These are phyloP conservation scores for Carassius auratus DNA, from an alignment of 2,113 vertebrate genomes.

Conservation along the genomic window DNA sequence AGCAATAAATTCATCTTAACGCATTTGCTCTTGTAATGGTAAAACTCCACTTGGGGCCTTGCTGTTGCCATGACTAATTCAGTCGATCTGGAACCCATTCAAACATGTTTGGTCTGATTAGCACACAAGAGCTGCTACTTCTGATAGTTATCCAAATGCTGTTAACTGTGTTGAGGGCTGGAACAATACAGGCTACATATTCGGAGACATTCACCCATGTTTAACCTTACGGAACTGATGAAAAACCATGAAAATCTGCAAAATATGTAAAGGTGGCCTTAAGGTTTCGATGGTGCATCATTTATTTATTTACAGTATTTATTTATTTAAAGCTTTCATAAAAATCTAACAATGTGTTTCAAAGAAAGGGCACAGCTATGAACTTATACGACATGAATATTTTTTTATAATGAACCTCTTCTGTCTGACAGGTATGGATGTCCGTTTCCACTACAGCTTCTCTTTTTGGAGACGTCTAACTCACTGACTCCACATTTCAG, in stretches of 20 bases:
- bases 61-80: constrained; percentile 44
- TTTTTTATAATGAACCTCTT: no score
- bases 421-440: no score
- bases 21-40: constrained; percentile 26
- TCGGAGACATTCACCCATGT: not conserved
- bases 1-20: constrained; percentile 36
- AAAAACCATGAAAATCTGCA: not conserved
- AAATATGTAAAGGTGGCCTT: not conserved
- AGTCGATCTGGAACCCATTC: constrained; percentile 37
- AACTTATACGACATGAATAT: no score
- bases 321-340: no score
- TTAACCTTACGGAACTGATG: not conserved
- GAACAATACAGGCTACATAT: not conserved
- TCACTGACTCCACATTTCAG: constrained; percentile 18
- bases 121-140: constrained; percentile 26
- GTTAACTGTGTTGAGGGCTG: not conserved
- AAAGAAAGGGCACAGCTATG: no score
- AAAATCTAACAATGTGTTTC: no score
- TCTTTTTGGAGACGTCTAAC: not conserved
- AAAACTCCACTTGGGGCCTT: constrained; percentile 35
- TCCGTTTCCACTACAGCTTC: not conserved
- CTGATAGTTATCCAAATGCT: constrained; percentile 37
- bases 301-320: no score
- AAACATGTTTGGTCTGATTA: constrained; percentile 28
- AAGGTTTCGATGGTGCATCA: no score